Evolutionary conservation across 2,888 invertebrate genomes (phyloP), one percentile per base, ranked within the genome.

Genomic region (Deroplatys truncata): DNA sequence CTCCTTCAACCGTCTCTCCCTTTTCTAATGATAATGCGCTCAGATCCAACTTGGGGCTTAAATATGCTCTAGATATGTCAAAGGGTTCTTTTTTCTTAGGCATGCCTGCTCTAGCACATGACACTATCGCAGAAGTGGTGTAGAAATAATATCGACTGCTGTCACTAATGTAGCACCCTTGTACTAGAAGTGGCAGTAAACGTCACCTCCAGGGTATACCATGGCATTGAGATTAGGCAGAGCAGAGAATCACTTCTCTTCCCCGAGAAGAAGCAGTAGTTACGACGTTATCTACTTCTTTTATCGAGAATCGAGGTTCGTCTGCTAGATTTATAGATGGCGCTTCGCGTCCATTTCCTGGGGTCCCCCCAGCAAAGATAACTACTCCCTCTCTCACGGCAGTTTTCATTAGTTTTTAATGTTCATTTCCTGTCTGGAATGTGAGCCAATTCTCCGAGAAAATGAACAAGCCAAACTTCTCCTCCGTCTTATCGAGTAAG

Each of bases 321-420:
- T 87, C 84, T 85, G 28, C 88, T 82, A 88, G 90, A 90, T 90
- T 90, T 90, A 90, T 90, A 88, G 89, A 89, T 88, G 87, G 85
- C 88, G 84, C 35, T 49, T 56, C 84, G 88, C 56, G 89, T 89
- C 87, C 89, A 84, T 89, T 89, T 86, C 84, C 84, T 88, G 83
- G 56, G 56, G 29, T 31, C 56, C 56, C 56, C 20, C 7, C 16
- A 25, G 20, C 72, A 31, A 20, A 85, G 85, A 89, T 85, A 85
- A 89, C 82, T 20, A 72, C 56, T 72, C 16, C 56, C 25, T 85
- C 56, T 56, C 84, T 88, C 84, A 86, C 88, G 89, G 82, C 89
- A 88, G 82, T 89, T 86, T 90, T 90, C 90, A 90, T 90, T 90
- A 88, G 82, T 89, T 89, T 91, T 91, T 90, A 91, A 91, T 89